Conservation (phyloP, 2,113 vertebrate species). For the Corythaeola cristata region DNA sequence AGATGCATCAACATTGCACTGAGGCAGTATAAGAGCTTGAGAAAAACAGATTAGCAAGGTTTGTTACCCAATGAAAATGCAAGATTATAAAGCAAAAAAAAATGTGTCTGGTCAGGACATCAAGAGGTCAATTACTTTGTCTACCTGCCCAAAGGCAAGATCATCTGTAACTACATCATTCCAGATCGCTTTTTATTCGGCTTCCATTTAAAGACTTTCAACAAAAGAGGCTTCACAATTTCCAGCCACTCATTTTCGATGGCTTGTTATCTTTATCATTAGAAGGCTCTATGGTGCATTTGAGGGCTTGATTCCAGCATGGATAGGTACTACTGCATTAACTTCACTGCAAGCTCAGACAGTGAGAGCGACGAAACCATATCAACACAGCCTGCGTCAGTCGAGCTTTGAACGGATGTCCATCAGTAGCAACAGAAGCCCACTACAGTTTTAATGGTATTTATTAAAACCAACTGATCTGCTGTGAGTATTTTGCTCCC, state of each 20-base stretch:
- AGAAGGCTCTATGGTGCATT: neutral
- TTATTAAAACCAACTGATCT: neutral
- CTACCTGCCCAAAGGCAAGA: neutral
- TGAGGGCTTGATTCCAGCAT: neutral
- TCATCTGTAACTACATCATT: neutral
- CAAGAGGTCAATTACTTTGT: slow-evolving; percentile 5
- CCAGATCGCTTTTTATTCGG: neutral
- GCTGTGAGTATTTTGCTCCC: neutral
- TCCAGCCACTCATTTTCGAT: neutral
- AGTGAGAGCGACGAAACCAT: neutral
- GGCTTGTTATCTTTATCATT: neutral
- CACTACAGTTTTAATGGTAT: neutral
- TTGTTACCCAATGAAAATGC: neutral
- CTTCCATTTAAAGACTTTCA: neutral
- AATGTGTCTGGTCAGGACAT: neutral
- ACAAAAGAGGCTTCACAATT: neutral
- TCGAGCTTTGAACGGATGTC: neutral
- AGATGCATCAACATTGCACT: neutral
- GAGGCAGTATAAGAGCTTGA: neutral
- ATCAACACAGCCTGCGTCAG: neutral
- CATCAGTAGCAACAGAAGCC: neutral
- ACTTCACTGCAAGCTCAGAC: neutral
- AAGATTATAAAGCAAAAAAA: neutral
- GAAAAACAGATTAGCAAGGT: slow-evolving; percentile 3
- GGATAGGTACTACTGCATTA: neutral